A percentile compares a stretch with the other conserved stretches of the same genome.
phyloP scores from a whole-genome alignment of 2,113 vertebrate species.

The Ctenodactylus gundi region DNA sequence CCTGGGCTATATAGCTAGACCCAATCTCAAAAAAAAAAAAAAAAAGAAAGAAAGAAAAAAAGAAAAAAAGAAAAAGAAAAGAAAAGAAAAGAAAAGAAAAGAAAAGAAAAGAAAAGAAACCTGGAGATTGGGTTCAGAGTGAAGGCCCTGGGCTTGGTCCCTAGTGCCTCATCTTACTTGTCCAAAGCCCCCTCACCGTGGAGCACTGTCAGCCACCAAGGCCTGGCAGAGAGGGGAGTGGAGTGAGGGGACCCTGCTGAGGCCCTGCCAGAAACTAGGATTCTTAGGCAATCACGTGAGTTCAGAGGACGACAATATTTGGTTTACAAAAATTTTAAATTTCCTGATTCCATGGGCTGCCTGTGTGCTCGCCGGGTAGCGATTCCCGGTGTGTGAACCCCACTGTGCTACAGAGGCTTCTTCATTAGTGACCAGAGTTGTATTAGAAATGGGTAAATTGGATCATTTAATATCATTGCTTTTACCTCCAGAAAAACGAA shows the following conservation, averaged over 20 bases:
- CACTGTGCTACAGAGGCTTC: background rate
- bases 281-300: background rate
- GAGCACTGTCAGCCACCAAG: background rate
- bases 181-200: background rate
- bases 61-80: no score
- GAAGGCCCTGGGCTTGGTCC: no score
- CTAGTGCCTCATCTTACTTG: no score
- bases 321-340: background rate
- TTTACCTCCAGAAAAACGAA: conserved; percentile 48
- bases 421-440: conserved; percentile 34
- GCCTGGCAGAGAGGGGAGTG: background rate
- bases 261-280: background rate
- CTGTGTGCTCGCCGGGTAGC: background rate
- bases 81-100: no score
- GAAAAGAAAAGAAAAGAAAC: no score
- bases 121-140: no score
- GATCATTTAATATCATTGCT: conserved; percentile 61
- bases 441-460: conserved; percentile 43
- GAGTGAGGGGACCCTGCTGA: fast-evolving
- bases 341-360: background rate
- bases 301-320: background rate
- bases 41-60: no score
- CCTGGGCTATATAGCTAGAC: no score
- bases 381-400: background rate
- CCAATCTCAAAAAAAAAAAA: no score